Evolutionary conservation across 2,113 vertebrate species (phyloP), one percentile per base, ranked within the genome.

Genomic region (Embiotoca jacksoni): DNA sequence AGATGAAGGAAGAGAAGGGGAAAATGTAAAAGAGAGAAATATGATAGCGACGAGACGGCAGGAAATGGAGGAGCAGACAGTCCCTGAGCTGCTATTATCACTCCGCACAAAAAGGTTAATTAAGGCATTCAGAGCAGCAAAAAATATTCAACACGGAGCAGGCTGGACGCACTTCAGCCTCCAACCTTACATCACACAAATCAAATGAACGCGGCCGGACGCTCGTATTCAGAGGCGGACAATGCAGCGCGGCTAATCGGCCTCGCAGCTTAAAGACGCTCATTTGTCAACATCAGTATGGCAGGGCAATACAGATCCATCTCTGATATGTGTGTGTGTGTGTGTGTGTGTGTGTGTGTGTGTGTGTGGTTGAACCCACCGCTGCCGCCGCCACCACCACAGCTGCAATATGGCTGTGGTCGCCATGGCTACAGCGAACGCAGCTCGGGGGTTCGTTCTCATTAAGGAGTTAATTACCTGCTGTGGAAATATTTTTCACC

Each of bases 271-370:
- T 85, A 70, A 84, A 80, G 76, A 80, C 6, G 10, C 82, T 86
- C 87, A 81, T 93, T 87, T 84, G 67, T 93, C 92, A 91, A 72
- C 73, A 88, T 91, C 88, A 87, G 64, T 33, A 6, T 13, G 4
- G 70, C 76, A 3, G 56, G 23, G 23, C 23, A 23, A 23, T 23
- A 23, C 23, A 23, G 23, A 23, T 23, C 23, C 23, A 23, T 23
- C 23, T 23, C 23, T 23, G 23, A 23, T 23, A 23, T 23, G 23
- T 23, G 23, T 23, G 23, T 23, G 23, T 23, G 23, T 23, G 23
- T 23, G 23, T 23, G 23, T 23, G 23, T 23, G 23, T 23, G 23
- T 23, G 23, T 23, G 23, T 23, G 23, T 23, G 23, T 23, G 23
- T 23, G 23, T 23, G 23, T 23, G 23, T 23, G 10, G 36, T 2